Evolutionary conservation across 2,113 vertebrate species (phyloP).

Genomic region (Eonycteris spelaea): DNA sequence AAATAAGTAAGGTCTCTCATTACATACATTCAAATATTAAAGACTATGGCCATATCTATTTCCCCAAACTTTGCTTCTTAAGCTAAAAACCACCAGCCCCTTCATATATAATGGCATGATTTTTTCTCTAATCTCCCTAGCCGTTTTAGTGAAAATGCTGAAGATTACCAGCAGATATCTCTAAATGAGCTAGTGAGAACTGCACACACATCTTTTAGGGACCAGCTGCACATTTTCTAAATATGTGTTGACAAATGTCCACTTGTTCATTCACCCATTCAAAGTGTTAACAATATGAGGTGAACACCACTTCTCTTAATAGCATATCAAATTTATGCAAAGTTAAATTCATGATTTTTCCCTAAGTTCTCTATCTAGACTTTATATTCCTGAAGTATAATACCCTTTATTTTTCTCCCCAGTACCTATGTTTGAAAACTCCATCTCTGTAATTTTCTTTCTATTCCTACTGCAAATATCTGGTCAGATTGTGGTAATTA

Average conservation of each 20-base stretch:
- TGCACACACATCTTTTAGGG: not conserved
- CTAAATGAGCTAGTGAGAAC: not conserved
- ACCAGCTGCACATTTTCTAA: not conserved
- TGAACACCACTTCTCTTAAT: not conserved
- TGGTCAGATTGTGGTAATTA: too few species aligned
- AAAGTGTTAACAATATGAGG: not conserved
- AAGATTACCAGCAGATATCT: not conserved
- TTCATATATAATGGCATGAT: not conserved
- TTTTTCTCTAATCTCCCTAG: not conserved
- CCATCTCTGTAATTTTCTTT: not conserved
- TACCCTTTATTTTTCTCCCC: not conserved
- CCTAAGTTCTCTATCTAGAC: not conserved
- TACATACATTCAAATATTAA: not conserved
- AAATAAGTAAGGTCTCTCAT: not conserved
- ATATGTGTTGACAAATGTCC: not conserved
- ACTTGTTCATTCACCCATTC: not conserved
- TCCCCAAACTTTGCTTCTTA: not conserved
- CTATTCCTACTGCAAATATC: not conserved
- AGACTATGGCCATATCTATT: not conserved
- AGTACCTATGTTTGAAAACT: not conserved
- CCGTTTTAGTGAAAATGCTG: not conserved
- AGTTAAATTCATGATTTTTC: not conserved
- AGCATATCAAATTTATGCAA: not conserved
- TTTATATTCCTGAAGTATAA: not conserved
- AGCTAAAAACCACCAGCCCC: not conserved